Evolutionary conservation across 2,113 vertebrate genomes (phyloP).

Genomic region (Gopherus evgoodei): DNA sequence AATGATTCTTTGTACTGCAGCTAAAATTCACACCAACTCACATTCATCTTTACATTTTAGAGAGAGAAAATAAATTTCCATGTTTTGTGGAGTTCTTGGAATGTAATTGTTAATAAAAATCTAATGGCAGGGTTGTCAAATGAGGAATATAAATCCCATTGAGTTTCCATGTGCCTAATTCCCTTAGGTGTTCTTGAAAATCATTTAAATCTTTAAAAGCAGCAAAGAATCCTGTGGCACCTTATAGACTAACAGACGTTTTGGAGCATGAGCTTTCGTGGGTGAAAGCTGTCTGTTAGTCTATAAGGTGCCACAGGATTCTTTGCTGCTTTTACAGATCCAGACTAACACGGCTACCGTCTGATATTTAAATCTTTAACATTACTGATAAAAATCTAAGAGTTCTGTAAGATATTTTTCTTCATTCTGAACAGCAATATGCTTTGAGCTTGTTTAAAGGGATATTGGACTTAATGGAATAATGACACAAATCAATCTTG

Average conservation of each 20-base stretch:
- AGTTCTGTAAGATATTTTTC: neutral
- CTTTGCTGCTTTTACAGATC: no score
- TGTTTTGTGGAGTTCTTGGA: neutral
- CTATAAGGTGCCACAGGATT: no score
- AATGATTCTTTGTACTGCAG: neutral
- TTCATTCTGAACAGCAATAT: neutral
- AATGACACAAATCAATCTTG: neutral
- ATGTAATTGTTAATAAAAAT: conserved; percentile 17
- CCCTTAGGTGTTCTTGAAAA: neutral
- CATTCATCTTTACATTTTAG: rapidly evolving
- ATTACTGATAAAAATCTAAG: neutral
- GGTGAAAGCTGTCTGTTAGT: no score
- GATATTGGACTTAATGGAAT: neutral
- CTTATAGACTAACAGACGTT: no score
- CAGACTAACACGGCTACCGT: no score
- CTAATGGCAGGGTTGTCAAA: neutral
- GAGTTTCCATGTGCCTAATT: neutral
- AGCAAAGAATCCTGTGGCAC: no score
- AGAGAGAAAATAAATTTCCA: neutral
- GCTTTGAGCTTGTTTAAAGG: neutral
- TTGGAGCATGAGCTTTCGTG: no score
- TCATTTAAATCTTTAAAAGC: neutral
- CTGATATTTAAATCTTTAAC: neutral
- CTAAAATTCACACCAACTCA: neutral
- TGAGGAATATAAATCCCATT: neutral